phyloP scores from a whole-genome alignment of 1,140 invertebrate genomes.

The Platyscapa corneri region DNA sequence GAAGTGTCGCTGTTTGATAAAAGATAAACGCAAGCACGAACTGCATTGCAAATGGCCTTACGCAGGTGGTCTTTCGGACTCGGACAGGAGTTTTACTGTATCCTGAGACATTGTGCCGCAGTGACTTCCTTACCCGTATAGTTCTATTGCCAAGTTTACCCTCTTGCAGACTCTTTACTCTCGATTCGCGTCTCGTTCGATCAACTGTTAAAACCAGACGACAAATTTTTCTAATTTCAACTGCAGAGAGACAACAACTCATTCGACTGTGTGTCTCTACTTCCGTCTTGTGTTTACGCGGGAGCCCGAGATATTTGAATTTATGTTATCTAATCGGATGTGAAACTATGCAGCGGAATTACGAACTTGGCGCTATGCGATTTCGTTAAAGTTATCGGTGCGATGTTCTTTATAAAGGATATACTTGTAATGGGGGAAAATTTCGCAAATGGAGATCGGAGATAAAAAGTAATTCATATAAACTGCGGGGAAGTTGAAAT shows the following conservation, averaged over 20 bases:
- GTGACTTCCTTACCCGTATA: no score
- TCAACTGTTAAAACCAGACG: no score
- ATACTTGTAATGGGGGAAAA: neutral
- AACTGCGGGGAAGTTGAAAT: neutral
- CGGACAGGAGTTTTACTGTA: neutral
- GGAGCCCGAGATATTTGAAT: neutral
- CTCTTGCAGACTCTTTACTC: no score
- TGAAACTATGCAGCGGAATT: neutral
- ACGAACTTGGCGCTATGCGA: neutral
- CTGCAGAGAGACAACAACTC: no score
- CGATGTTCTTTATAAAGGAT: neutral
- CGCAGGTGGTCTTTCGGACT: neutral
- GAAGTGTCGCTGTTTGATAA: neutral
- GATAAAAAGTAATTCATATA: neutral
- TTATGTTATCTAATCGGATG: neutral
- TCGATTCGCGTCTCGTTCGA: no score
- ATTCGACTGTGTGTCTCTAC: no score
- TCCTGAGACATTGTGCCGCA: neutral
- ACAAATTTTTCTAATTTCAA: no score
- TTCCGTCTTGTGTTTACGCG: no score
- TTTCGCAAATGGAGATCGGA: neutral
- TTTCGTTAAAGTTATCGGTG: neutral
- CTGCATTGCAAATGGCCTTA: conserved; percentile 14
- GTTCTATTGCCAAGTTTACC: neutral
- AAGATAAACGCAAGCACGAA: neutral